Evolutionary conservation across 2,797 vertebrate species (phyloP).

Genomic region (Adrianichthys oophorus): DNA sequence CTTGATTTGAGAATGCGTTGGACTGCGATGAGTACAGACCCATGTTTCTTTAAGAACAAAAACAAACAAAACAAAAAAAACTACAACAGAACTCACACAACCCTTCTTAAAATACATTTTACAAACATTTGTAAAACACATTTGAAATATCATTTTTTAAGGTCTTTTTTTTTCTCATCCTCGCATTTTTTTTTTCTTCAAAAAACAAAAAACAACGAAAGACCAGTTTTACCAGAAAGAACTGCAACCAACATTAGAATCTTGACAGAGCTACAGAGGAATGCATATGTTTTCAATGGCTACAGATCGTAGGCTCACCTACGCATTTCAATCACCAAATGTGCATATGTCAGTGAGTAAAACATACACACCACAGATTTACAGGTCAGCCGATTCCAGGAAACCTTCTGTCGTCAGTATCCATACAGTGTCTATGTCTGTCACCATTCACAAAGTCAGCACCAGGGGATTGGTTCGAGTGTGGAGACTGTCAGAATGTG

Average conservation of each 20-base stretch:
- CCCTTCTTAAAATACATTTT: conserved; percentile 61
- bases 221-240: conserved; percentile 81
- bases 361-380: conserved; percentile 67
- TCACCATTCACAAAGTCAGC: conserved; percentile 85
- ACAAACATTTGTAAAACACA: conserved; percentile 61
- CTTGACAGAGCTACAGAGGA: conserved; percentile 88
- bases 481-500: conserved; percentile 32
- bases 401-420: conserved; percentile 82
- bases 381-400: conserved; percentile 82
- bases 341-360: conserved; percentile 49
- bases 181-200: too few relatives aligned
- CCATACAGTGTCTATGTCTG: conserved; percentile 81
- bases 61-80: conserved; percentile 20
- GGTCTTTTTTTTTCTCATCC: too few relatives aligned
- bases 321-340: conserved; percentile 61
- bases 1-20: conserved; percentile 32
- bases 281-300: conserved; percentile 91
- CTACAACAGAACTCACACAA: conserved; percentile 45
- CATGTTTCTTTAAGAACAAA: conserved; percentile 26
- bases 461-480: conserved; percentile 72
- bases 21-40: conserved; percentile 35
- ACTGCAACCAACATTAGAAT: conserved; percentile 81
- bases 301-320: conserved; percentile 85
- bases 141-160: conserved; percentile 40
- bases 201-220: conserved; percentile 65